Evolutionary conservation across 2,888 invertebrate genomes (phyloP).

Genomic region (Drosophila niveifrons): DNA sequence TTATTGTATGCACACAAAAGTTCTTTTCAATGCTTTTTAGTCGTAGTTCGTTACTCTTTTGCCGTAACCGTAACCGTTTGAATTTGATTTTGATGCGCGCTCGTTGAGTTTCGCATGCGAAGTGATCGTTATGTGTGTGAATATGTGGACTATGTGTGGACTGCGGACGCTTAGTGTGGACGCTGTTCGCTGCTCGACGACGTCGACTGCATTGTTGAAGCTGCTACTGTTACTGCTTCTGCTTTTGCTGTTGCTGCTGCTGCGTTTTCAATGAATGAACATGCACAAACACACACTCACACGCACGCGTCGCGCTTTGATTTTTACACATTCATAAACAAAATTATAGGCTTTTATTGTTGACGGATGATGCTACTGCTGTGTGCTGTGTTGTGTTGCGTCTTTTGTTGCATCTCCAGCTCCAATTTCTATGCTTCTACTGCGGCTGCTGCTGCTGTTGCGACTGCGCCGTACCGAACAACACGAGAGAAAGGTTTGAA

Average conservation of each 20-base stretch:
- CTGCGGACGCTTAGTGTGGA: constrained; percentile 28
- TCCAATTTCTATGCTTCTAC: constrained; percentile 52
- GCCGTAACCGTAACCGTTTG: constrained; percentile 60
- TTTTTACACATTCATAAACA: constrained; percentile 68
- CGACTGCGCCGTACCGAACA: constrained; percentile 56
- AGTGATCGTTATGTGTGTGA: constrained; percentile 66
- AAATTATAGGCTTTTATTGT: constrained; percentile 66
- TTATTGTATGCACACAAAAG: constrained; percentile 67
- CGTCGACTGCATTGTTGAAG: constrained; percentile 69
- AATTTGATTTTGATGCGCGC: constrained; percentile 75
- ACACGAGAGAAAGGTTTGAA: constrained; percentile 85
- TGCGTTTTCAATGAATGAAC: constrained; percentile 76
- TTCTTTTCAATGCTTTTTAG: constrained; percentile 37
- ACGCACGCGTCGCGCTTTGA: constrained; percentile 40
- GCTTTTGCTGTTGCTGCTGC: constrained; percentile 39
- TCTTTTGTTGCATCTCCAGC: constrained; percentile 56
- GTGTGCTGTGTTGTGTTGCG: constrained; percentile 7
- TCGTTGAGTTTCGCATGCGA: constrained; percentile 80
- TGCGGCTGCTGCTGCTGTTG: constrained; percentile 32
- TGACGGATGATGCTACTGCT: constrained; percentile 12
- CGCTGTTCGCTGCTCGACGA: constrained; percentile 45
- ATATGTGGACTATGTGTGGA: constrained; percentile 24
- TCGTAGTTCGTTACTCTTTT: constrained; percentile 61
- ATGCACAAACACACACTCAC: constrained; percentile 40
- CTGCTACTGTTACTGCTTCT: constrained; percentile 48